Evolutionary conservation across 2,888 invertebrate species (phyloP), one percentile per base, ranked within the genome.

Genomic region (Ectropis crepuscularia): DNA sequence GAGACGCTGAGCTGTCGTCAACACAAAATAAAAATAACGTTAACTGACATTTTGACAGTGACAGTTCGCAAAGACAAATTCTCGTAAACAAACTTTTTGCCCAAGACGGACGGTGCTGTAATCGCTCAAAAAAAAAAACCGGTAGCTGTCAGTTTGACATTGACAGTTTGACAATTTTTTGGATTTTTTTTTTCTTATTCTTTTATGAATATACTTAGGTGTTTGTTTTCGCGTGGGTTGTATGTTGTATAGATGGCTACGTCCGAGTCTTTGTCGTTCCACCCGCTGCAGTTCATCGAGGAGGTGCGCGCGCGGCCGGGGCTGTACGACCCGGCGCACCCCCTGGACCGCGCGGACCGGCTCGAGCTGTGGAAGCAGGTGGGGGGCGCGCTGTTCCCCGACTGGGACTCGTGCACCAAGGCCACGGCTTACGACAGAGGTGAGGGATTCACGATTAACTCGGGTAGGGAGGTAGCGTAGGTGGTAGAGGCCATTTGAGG

Each of bases 331-430:
- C 54, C 79, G 74, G 92, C 85, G 69, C 85, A 90, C 77, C 90
- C 94, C 69, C 81, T 93, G 60, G 89, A 94, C 78, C 83, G 94
- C 50, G 85, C 90, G 70, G 93, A 92, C 65, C 86, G 86, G 68
- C 75, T 92, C 60, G 76, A 77, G 57, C 71, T 89, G 58, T 92
- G 92, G 92, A 90, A 91, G 74, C 87, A 92, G 68, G 80, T 92
- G 37, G 92, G 91, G 37, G 87, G 87, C 0, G 86, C 81, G 9
- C 73, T 92, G 48, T 91, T 82, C 69, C 69, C 75, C 7, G 88
- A 89, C 65, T 92, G 92, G 92, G 78, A 75, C 47, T 75, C 74
- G 6, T 85, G 80, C 68, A 88, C 82, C 70, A 91, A 90, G 74
- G 89, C 91, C 11, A 85, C 84, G 0, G 86, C 86, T 10, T 92